Evolutionary conservation across 2,888 invertebrate genomes (phyloP), one percentile per base, ranked within the genome.

Genomic region (Cheilosia vulpina): DNA sequence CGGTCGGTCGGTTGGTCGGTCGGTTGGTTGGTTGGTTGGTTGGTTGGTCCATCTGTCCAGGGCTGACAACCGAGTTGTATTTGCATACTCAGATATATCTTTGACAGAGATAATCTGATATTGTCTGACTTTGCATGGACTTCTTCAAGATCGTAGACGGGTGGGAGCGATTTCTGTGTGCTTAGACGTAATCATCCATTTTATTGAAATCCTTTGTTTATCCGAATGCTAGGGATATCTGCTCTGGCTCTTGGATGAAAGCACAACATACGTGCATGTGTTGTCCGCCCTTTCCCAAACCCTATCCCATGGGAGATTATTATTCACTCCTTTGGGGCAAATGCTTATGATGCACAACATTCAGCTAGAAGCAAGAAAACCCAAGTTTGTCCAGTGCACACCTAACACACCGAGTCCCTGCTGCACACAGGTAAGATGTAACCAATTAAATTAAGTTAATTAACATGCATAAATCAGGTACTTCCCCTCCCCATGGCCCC

Each of bases 401-500:
- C 38, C 11, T 3, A 19, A 41, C 27, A 43, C 52, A 43, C 52
- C 17, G 17, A 45, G 38, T 57, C 57, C 31, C 60, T 24, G 47
- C 65, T 55, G 55, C 45, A 57, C 57, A 65, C 57, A 43, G 19
- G 38, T 21, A 58, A 58, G 55, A 76, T 45, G 57, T 65, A 66
- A 55, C 65, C 72, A 85, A 85, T 81, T 77, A 77, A 82, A 78
- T 83, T 81, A 72, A 68, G 58, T 81, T 77, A 81, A 85, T 81
- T 85, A 85, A 72, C 72, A 68, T 77, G 62, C 76, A 81, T 76
- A 77, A 71, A 76, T 85, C 77, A 85, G 80, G 53, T 47, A 27
- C 11, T 41, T n/a, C 11, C 21, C 55, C 11, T 17, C 17, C 2
- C 19, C n/a, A n/a, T n/a, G n/a, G n/a, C n/a, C n/a, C 7, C 3